Percentiles rank a stretch among this genome's conserved stretches.
Conservation (phyloP, 2,797 vertebrate species). For the Heteromormyrus szaboi region DNA sequence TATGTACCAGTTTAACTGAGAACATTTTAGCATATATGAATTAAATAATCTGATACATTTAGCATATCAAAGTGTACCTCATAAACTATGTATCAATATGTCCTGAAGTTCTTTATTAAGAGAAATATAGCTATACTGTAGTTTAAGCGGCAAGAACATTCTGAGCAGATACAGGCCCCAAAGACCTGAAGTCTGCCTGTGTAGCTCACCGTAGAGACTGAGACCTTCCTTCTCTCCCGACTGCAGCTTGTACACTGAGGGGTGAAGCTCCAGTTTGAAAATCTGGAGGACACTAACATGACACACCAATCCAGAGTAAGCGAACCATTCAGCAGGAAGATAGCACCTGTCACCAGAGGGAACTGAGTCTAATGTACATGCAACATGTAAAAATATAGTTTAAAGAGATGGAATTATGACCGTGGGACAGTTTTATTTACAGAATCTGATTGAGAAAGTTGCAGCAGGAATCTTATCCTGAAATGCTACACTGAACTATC, state of each 20-base stretch:
- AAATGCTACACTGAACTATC: background rate
- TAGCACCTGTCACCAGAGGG: background rate
- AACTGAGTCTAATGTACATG: background rate
- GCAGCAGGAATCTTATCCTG: background rate
- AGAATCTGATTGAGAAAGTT: background rate
- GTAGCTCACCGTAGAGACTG: conserved; percentile 79
- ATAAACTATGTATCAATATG: background rate
- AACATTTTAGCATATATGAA: background rate
- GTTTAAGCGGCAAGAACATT: background rate
- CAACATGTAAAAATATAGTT: background rate
- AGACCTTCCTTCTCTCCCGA: conserved; percentile 91
- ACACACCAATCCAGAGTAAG: background rate
- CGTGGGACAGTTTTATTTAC: background rate
- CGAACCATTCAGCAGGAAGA: background rate
- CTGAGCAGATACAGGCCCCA: background rate
- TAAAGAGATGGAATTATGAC: background rate
- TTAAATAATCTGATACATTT: conserved; percentile 1
- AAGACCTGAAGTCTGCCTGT: background rate
- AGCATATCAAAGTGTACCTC: background rate
- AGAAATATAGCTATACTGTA: background rate
- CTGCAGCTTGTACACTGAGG: conserved; percentile 88
- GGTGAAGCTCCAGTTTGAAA: conserved; percentile 91
- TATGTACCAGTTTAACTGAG: background rate
- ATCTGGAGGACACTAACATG: conserved; percentile 79
- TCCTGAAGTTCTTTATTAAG: background rate